Conservation (phyloP, 2,113 vertebrate genomes). For the Apodemus speciosus region DNA sequence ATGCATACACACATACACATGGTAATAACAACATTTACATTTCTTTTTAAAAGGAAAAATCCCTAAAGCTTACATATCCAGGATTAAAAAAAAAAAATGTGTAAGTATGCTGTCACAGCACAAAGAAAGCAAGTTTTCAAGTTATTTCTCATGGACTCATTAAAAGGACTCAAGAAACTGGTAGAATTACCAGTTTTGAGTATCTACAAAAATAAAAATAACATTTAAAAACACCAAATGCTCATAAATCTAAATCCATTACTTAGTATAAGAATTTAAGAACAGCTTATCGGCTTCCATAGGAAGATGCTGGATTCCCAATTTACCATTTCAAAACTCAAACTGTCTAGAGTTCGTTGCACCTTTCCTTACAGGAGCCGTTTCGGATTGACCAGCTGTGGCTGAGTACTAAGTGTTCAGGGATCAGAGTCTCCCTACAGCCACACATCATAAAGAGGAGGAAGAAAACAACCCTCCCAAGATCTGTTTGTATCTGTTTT, state of each 20-base stretch:
- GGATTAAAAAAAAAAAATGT: conserved; percentile 31
- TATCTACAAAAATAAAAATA: background rate
- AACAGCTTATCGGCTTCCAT: background rate
- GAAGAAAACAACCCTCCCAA: background rate
- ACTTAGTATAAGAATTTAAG: background rate
- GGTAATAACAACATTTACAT: background rate
- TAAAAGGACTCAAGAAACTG: conserved; percentile 22
- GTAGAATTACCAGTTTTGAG: background rate
- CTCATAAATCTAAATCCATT: conserved; percentile 27
- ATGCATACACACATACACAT: background rate
- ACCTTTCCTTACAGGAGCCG: background rate
- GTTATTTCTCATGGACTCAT: conserved; percentile 16
- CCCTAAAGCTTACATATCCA: background rate
- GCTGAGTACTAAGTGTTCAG: background rate
- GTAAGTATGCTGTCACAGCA: background rate
- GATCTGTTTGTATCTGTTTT: background rate
- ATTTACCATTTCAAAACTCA: conserved; percentile 38
- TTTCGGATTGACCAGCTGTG: background rate
- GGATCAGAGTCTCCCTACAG: background rate
- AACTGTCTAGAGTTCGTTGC: conserved; percentile 2
- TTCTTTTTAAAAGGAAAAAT: background rate
- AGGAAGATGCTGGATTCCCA: conserved; percentile 35
- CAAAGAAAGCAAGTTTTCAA: conserved; percentile 28
- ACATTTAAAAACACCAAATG: background rate
- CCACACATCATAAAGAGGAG: background rate